These are phyloP conservation scores for Umimayanthus kanabou DNA, from an alignment of 92 coral and sea anemone genomes.

Conservation along the genomic window DNA sequence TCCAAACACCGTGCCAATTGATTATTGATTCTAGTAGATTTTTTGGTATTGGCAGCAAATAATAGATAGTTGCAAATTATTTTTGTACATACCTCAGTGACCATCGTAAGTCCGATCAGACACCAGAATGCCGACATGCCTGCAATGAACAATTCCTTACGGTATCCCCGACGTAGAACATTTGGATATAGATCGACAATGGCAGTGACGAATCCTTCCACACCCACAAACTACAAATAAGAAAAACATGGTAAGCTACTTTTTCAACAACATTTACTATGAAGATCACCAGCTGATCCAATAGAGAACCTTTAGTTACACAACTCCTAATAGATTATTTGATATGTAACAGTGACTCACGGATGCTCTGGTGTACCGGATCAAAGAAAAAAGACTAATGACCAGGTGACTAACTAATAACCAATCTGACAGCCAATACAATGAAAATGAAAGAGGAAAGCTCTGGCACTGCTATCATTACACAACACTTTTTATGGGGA, in stretches of 20 bases:
- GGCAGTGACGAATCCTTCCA: constrained; percentile 90
- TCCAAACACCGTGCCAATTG: neutral
- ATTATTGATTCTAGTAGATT: neutral
- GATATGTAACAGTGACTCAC: neutral
- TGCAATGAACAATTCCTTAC: constrained; percentile 84
- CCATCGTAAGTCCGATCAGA: constrained; percentile 80
- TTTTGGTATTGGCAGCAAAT: neutral
- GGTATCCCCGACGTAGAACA: constrained; percentile 74
- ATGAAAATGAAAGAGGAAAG: no score
- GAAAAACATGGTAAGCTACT: neutral
- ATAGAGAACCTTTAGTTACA: neutral
- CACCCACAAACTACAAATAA: constrained; percentile 75
- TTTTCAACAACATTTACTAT: neutral
- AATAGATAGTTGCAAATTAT: neutral
- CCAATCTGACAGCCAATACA: no score
- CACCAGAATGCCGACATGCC: constrained; percentile 70
- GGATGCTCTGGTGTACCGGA: neutral
- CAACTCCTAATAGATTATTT: no score
- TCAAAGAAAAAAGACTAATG: no score
- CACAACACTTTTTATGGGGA: no score
- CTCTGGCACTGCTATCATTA: no score
- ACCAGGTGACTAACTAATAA: no score
- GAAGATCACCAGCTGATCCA: neutral
- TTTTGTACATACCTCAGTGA: constrained; percentile 67
- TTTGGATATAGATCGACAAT: constrained; percentile 84